phyloP scores from a whole-genome alignment of 2,113 vertebrate species.

The Dolichotis patagonum region DNA sequence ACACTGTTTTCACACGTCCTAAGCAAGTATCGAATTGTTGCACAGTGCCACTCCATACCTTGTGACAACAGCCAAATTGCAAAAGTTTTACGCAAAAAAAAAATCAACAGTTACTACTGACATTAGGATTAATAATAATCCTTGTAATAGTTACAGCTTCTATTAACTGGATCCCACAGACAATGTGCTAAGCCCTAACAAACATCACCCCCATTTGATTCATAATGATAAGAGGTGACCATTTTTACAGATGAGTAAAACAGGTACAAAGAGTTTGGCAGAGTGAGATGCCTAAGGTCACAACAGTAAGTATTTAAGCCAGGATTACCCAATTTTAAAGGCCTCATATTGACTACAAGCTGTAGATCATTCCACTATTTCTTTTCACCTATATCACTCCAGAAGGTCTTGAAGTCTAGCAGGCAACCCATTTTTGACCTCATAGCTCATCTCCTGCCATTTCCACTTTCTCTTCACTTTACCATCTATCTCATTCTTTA shows the following conservation, averaged over 20 bases:
- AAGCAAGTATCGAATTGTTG: neutral
- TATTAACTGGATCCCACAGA: neutral
- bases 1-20: too few relatives aligned
- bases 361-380: neutral
- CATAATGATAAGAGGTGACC: neutral
- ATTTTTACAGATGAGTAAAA: neutral
- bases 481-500: neutral
- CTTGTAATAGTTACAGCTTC: neutral
- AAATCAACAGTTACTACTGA: neutral
- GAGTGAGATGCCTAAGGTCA: neutral
- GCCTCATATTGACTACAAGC: neutral
- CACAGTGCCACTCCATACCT: neutral
- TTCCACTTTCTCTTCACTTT: neutral
- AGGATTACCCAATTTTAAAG: neutral
- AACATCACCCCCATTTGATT: neutral
- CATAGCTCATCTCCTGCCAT: neutral
- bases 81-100: neutral
- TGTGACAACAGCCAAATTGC: neutral
- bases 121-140: neutral
- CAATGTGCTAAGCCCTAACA: neutral
- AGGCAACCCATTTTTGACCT: neutral
- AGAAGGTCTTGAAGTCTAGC: neutral
- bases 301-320: neutral
- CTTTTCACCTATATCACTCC: neutral
- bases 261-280: neutral